These are phyloP conservation scores for Malthinus flaveolus DNA, from an alignment of 2,888 invertebrate genomes.

Conservation along the genomic window DNA sequence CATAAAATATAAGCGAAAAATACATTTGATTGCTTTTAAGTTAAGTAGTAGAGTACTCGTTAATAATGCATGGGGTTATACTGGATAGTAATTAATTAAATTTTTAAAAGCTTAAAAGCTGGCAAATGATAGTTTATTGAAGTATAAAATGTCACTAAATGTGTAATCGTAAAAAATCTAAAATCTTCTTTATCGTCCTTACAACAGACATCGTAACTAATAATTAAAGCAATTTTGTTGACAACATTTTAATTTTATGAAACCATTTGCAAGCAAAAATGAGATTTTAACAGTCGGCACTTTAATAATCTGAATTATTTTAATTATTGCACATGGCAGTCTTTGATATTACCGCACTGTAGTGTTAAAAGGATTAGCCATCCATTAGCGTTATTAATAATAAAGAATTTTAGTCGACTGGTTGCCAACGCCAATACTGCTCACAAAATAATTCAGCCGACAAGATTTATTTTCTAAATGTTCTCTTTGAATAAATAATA, in stretches of 20 bases:
- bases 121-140: too few relatives aligned
- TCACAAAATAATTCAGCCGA: too few relatives aligned
- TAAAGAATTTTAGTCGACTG: conserved; percentile 22
- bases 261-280: conserved; percentile 20
- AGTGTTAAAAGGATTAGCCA: conserved; percentile 27
- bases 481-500: too few relatives aligned
- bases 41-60: too few relatives aligned
- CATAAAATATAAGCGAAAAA: too few relatives aligned
- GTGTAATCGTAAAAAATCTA: not conserved
- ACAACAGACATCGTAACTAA: conserved; percentile 22
- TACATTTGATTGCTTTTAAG: too few relatives aligned
- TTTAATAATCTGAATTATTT: conserved; percentile 26
- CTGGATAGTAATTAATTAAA: too few relatives aligned
- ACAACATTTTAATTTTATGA: conserved; percentile 24
- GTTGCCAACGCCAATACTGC: conserved; percentile 8
- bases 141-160: too few relatives aligned
- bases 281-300: conserved; percentile 27
- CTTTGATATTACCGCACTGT: conserved; percentile 20
- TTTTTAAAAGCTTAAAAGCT: too few relatives aligned
- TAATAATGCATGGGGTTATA: too few relatives aligned
- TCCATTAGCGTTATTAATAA: conserved; percentile 35
- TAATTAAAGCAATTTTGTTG: conserved; percentile 17
- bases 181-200: conserved; percentile 10
- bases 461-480: too few relatives aligned
- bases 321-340: conserved; percentile 26